Percentiles rank a stretch among this genome's conserved stretches.
Evolutionary conservation across 1,140 invertebrate species (phyloP).

Genomic region (Zeugodacus cucurbitae): DNA sequence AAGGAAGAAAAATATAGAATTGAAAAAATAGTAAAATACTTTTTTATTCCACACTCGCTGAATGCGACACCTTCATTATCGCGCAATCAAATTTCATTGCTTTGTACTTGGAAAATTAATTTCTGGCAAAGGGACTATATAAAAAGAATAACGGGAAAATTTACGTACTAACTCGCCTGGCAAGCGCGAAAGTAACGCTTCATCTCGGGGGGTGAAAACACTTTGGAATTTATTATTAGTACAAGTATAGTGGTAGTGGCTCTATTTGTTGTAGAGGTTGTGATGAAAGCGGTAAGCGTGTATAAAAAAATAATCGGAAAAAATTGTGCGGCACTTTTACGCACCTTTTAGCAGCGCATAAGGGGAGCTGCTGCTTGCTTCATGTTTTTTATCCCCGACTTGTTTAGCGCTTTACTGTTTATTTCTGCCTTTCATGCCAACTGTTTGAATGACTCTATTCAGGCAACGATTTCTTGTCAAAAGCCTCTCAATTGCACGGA

Average conservation of each 20-base stretch:
- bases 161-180: background rate
- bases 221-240: slow-evolving; percentile 6
- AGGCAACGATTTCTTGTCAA: slow-evolving; percentile 6
- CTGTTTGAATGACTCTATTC: slow-evolving; percentile 20
- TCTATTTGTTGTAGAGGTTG: background rate
- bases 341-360: background rate
- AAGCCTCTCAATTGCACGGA: background rate
- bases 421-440: background rate
- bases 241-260: background rate
- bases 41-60: background rate
- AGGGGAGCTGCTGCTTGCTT: background rate
- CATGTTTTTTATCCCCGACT: background rate
- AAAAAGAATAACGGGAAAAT: too few species aligned
- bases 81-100: slow-evolving; percentile 35
- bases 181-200: too few species aligned
- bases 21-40: background rate
- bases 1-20: background rate
- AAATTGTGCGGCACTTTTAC: background rate
- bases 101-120: slow-evolving; percentile 27
- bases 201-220: background rate
- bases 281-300: too few species aligned
- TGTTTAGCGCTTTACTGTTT: background rate
- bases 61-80: slow-evolving; percentile 25
- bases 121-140: background rate
- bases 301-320: background rate